Evolutionary conservation across 2,113 vertebrate genomes (phyloP), one percentile per base, ranked within the genome.

Genomic region (Nansenia antarctica): DNA sequence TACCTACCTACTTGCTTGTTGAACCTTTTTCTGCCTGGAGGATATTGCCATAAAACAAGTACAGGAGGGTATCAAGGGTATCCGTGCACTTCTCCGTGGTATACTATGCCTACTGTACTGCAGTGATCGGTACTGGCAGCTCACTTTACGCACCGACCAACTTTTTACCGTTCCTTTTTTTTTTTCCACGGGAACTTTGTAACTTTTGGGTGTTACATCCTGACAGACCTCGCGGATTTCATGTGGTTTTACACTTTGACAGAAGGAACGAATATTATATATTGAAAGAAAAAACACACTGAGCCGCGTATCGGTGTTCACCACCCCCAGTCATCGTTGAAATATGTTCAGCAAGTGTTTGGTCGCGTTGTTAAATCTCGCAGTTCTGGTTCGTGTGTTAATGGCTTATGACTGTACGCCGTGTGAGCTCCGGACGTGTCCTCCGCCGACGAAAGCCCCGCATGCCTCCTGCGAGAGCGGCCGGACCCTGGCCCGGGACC

Each of bases 341-440:
- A 85, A 65, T 74, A 92, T 93, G 90, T 78, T 82, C 77, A 60
- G 20, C 62, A 79, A 85, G 76, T 77, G 68, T 53, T 69, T 73
- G 64, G 42, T 77, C 9, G 69, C 76, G 69, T 31, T 90, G 1
- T 14, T 90, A 45, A 70, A 67, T 18, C 75, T 86, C 54, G 82
- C 87, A 3, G 70, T 88, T 57, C 39, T 90, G 79, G 73, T 82
- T 54, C 90, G 84, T 22, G 86, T 68, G 63, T 72, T 85, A 14
- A 65, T 65, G 57, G 87, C 86, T 62, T 74, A 81, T 1, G 86
- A 88, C 70, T 93, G 92, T 78, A 74, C 89, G 69, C 89, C 91
- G 39, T 93, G 92, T 72, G 49, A 84, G 20, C 82, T 86, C 57
- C 87, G 92, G 72, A 76, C 83, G 5, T 93, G 92, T 73, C 78